Evolutionary conservation across 2,888 invertebrate genomes (phyloP).

Genomic region (Cacoxenus indagator): DNA sequence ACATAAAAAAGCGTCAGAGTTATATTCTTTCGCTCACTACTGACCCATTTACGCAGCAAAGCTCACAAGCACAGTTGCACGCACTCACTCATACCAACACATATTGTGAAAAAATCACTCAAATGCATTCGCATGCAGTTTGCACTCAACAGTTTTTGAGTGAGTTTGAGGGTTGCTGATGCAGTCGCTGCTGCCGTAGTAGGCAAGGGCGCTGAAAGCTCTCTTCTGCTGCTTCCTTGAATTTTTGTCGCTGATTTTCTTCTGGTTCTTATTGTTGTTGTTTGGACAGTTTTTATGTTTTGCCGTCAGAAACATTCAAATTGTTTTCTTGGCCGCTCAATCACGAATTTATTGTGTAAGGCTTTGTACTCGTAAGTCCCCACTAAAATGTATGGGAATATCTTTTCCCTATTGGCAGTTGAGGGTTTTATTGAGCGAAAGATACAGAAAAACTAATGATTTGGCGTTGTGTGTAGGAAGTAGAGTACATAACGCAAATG

Average conservation of each 20-base stretch:
- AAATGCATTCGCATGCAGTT: slow-evolving; percentile 13
- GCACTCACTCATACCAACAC: slow-evolving; percentile 33
- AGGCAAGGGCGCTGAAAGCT: slow-evolving; percentile 42
- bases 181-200: too few relatives aligned
- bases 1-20: slow-evolving; percentile 13
- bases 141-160: slow-evolving; percentile 15
- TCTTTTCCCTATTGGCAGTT: too few relatives aligned
- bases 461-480: too few relatives aligned
- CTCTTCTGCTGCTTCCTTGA: slow-evolving; percentile 25
- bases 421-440: too few relatives aligned
- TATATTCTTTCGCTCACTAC: slow-evolving; percentile 51
- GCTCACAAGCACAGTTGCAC: slow-evolving; percentile 45
- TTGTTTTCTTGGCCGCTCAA: slow-evolving; percentile 40
- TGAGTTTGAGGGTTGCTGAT: slow-evolving; percentile 33
- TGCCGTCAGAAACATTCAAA: not conserved
- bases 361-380: slow-evolving; percentile 27
- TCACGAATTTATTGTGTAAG: slow-evolving; percentile 60
- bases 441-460: too few relatives aligned
- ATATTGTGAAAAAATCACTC: not conserved
- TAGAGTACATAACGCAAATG: too few relatives aligned
- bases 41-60: slow-evolving; percentile 61
- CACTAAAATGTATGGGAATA: too few relatives aligned
- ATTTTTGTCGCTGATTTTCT: slow-evolving; percentile 10
- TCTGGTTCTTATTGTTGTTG: not conserved
- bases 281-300: slow-evolving; percentile 3